A percentile compares a stretch with the other conserved stretches of the same genome.
Evolutionary conservation across 1,140 invertebrate genomes (phyloP).

Genomic region (Conus betulinus): DNA sequence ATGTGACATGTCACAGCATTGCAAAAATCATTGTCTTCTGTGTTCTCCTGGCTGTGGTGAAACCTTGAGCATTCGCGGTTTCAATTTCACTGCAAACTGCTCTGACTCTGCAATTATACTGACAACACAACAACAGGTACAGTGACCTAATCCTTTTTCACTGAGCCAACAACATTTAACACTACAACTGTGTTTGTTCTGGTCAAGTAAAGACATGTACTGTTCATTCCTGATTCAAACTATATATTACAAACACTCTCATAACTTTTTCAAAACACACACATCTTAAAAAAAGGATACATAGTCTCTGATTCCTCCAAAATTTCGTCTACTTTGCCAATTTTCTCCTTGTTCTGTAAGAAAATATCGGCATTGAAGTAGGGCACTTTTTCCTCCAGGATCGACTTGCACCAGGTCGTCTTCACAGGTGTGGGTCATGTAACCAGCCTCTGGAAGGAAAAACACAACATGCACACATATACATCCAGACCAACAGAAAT

Average conservation of each 20-base stretch:
- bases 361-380: conserved; percentile 99
- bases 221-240: too few relatives aligned
- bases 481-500: neutral
- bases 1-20: neutral
- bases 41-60: too few relatives aligned
- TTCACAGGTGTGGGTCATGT: conserved; percentile 92
- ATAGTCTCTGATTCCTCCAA: conserved; percentile 94
- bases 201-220: too few relatives aligned
- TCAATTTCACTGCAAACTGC: too few relatives aligned
- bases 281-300: conserved; percentile 74
- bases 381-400: conserved; percentile 93
- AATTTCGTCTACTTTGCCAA: conserved; percentile 99
- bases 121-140: too few relatives aligned
- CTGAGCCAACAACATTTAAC: too few relatives aligned
- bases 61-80: too few relatives aligned
- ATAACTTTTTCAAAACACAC: neutral
- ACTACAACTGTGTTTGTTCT: too few relatives aligned
- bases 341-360: conserved; percentile 96
- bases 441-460: conserved; percentile 84
- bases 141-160: too few relatives aligned
- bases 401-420: conserved; percentile 96
- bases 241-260: too few relatives aligned
- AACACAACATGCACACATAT: neutral
- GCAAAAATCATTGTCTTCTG: too few relatives aligned
- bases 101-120: too few relatives aligned